Percentiles rank a stretch among this genome's conserved stretches.
These are phyloP conservation scores for Coracias cyanogaster DNA, from an alignment of 2,797 vertebrate genomes.

Conservation along the genomic window DNA sequence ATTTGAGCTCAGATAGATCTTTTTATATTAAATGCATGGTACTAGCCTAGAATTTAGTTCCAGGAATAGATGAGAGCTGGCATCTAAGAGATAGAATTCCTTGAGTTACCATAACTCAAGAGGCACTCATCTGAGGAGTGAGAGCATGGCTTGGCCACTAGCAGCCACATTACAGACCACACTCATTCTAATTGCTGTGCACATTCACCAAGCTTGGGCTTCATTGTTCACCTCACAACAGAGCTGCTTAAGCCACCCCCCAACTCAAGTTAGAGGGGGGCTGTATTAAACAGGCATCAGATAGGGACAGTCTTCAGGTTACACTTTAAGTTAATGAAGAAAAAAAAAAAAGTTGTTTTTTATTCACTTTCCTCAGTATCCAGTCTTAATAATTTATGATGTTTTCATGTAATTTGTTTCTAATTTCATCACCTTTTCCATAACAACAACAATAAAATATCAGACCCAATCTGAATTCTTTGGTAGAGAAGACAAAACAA, in stretches of 20 bases:
- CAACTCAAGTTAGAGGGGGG: background rate
- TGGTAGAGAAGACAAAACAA: background rate
- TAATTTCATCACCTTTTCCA: background rate
- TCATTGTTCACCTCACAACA: background rate
- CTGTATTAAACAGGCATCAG: background rate
- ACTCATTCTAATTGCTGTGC: background rate
- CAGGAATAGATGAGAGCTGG: background rate
- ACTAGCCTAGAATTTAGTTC: background rate
- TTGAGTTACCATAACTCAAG: background rate
- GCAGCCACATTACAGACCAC: background rate
- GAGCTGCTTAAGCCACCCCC: background rate
- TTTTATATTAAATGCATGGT: background rate
- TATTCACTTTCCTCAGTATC: background rate
- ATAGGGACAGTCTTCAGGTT: background rate
- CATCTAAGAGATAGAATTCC: background rate
- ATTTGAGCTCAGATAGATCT: accelerated
- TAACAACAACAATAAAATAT: background rate
- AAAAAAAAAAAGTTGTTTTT: background rate
- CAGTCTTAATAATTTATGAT: background rate
- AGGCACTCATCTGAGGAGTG: background rate
- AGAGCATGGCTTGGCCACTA: background rate
- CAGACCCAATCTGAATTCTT: background rate
- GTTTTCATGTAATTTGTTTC: background rate
- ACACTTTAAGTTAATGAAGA: background rate
- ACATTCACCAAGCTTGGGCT: background rate